Evolutionary conservation across 2,113 vertebrate species (phyloP), one percentile per base, ranked within the genome.

Genomic region (Spilogale gracilis): DNA sequence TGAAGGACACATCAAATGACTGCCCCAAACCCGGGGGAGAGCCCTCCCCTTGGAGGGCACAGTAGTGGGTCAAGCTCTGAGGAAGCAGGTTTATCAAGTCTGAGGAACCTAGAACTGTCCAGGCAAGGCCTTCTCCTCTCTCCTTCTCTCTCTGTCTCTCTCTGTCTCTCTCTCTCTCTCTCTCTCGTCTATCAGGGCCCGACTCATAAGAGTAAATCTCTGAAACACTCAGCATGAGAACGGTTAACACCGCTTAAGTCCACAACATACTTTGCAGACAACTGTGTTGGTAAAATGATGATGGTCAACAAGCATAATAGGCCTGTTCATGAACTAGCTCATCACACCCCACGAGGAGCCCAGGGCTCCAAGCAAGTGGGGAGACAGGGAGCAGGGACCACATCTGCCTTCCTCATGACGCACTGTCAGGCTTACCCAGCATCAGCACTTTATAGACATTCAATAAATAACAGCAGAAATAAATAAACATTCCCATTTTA

Each of bases 401-500:
- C n/a, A 17, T 13, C 65, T 65, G 38, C 20, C 79, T 91, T 13
- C 73, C 16, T 71, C n/a, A 4, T 0, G 23, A 27, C 18, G 38
- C 1, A 5, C 9, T 12, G 8, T 45, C 38, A 32, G 32, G 38
- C 48, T 32, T 85, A 65, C 17, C 52, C 63, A 12, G 21, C 1
- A 27, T 50, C 45, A n/a, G n/a, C 54, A 48, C 78, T 52, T n/a
- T 18, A 17, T 13, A 52, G 50, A 21, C 18, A 21, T 13, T 82
- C 58, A 17, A 23, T 23, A 71, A 76, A 80, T 30, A 65, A 21
- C n/a, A 86, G 91, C 32, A 91, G 83, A 63, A 94, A 93, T 38
- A 61, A 78, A 73, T 3, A 48, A 58, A 63, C 25, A 43, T 60
- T 27, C 32, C 45, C 79, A n/a, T 63, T 67, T 87, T 76, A 88